phyloP scores from a whole-genome alignment of 2,113 vertebrate genomes.

The Upupa epops region DNA sequence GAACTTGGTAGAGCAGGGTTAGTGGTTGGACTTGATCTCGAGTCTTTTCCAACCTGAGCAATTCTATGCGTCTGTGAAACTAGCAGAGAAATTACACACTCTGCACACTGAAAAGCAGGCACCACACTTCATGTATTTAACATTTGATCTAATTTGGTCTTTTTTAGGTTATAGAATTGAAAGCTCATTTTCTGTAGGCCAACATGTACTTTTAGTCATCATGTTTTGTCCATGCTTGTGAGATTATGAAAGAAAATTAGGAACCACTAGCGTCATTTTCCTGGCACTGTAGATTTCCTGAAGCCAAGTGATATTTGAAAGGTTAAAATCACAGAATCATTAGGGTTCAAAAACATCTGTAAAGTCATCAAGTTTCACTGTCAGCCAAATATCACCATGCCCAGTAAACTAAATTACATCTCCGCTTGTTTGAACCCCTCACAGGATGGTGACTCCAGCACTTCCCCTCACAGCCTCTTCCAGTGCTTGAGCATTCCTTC shows the following conservation, averaged over 20 bases:
- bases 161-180: background rate
- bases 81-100: background rate
- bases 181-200: background rate
- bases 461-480: too few species aligned
- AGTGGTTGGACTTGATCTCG: too few species aligned
- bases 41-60: too few species aligned
- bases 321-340: background rate
- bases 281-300: background rate
- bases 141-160: background rate
- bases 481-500: too few species aligned
- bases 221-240: background rate
- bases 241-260: background rate
- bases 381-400: too few species aligned
- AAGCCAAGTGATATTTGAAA: background rate
- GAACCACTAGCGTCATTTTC: background rate
- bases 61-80: background rate
- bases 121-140: background rate
- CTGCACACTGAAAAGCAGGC: background rate
- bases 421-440: too few species aligned
- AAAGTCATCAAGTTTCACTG: too few species aligned
- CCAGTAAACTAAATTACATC: too few species aligned
- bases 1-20: too few species aligned
- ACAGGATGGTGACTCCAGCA: too few species aligned
- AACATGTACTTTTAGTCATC: background rate
- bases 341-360: too few species aligned